phyloP scores from a whole-genome alignment of 2,113 vertebrate genomes.

The Noctilio leporinus region DNA sequence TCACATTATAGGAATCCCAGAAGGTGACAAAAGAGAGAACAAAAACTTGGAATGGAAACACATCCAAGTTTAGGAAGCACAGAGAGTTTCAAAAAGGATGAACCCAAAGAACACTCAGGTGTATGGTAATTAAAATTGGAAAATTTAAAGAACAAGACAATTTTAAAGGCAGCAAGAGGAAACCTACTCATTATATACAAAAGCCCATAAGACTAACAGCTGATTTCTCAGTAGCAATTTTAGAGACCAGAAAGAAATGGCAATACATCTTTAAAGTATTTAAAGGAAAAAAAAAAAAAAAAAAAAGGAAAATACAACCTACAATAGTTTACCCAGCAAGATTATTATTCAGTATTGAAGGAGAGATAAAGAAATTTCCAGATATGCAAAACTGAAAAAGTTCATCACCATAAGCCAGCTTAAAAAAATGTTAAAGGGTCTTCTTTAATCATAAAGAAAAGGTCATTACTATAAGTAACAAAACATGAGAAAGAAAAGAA shows the following conservation, averaged over 20 bases:
- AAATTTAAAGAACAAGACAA: not conserved
- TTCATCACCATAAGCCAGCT: not conserved
- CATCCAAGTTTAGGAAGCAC: not conserved
- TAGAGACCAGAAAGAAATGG: not conserved
- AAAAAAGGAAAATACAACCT: not conserved
- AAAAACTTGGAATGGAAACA: not conserved
- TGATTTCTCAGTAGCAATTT: not conserved
- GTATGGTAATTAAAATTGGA: not conserved
- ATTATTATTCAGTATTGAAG: not conserved
- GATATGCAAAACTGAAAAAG: not conserved
- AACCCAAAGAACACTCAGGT: not conserved
- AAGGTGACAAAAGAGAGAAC: not conserved
- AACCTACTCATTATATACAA: not conserved
- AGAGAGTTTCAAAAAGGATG: not conserved
- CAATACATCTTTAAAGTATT: not conserved
- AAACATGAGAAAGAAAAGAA: not conserved
- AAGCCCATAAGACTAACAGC: not conserved
- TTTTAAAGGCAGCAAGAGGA: not conserved
- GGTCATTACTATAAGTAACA: not conserved
- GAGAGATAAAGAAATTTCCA: not conserved
- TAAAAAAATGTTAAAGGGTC: not conserved
- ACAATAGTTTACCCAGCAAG: not conserved
- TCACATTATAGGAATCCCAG: not conserved
- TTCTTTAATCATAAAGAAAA: not conserved
- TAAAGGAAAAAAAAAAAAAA: not conserved